Evolutionary conservation across 2,113 vertebrate genomes (phyloP), one percentile per base, ranked within the genome.

Genomic region (Bubo blakistoni): DNA sequence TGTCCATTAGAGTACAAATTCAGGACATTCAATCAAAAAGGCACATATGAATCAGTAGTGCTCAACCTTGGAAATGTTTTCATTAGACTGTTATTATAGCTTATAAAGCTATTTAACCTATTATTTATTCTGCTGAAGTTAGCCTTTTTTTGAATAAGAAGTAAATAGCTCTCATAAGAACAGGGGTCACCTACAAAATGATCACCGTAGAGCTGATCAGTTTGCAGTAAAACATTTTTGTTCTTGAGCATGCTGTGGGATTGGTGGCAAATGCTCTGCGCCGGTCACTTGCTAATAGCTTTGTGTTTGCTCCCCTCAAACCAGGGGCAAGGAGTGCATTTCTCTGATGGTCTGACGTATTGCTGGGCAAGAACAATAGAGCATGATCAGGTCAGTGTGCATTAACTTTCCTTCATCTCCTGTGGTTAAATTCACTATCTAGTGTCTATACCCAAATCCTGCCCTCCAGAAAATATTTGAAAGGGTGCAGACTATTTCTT

Each of bases 71-170:
- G 81, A 95, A 92, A 84, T 67, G 18, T 80, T 95, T 94, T 71
- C 47, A 59, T 88, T 74, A 71, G 76, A 24, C 19, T 85, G 27
- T 57, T 94, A 89, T 78, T 58, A 86, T 24, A 90, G 46, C 27
- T 82, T 89, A 58, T 85, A 61, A 90, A 86, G 70, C 36, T 84
- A 69, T 85, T 84, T 95, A 92, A 94, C 7, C 11, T 91, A 49
- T 80, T 87, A 82, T 87, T 89, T 96, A 89, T 94, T 90, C 71
- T 93, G 52, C 61, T 89, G 66, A 61, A 87, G 47, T 84, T 89
- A 76, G 55, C 26, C 27, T 77, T 76, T 82, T 72, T 87, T 62
- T 47, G 34, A 89, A 81, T 74, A 32, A 69, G 63, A 91, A 81
- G 46, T 66, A 94, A 92, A 91, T 81, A 87, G 2, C 44, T 62